Percentiles rank a stretch among this genome's conserved stretches.
These are phyloP conservation scores for Pseudochirops corinnae DNA, from an alignment of 2,797 vertebrate genomes.

Conservation along the genomic window DNA sequence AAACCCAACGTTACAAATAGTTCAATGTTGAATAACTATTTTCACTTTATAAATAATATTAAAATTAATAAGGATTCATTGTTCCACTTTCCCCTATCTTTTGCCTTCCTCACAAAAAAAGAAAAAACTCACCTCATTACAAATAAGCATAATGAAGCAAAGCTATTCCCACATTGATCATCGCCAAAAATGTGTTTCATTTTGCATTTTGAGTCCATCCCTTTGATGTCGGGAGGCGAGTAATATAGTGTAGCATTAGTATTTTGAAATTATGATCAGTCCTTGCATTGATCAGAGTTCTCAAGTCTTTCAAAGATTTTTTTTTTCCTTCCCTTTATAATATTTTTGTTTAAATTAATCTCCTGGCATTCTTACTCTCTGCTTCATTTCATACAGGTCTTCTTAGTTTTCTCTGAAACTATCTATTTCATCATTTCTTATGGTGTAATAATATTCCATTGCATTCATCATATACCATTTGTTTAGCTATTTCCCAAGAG, in stretches of 20 bases:
- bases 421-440: no score
- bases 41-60: neutral
- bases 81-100: neutral
- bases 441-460: no score
- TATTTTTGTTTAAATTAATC: no score
- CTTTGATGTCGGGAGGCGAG: neutral
- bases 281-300: neutral
- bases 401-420: no score
- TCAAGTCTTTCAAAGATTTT: neutral
- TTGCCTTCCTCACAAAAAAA: neutral
- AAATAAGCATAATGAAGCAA: neutral
- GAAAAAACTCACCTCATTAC: neutral
- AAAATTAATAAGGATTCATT: neutral
- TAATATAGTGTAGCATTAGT: neutral
- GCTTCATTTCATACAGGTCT: no score
- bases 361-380: no score
- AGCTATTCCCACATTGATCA: neutral
- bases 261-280: neutral
- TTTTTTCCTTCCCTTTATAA: no score
- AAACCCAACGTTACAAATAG: neutral
- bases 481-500: no score
- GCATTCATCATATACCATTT: no score
- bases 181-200: neutral
- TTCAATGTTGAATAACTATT: neutral
- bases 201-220: no score